phyloP scores from a whole-genome alignment of 2,888 invertebrate species.

The Drosophila nigricruria region DNA sequence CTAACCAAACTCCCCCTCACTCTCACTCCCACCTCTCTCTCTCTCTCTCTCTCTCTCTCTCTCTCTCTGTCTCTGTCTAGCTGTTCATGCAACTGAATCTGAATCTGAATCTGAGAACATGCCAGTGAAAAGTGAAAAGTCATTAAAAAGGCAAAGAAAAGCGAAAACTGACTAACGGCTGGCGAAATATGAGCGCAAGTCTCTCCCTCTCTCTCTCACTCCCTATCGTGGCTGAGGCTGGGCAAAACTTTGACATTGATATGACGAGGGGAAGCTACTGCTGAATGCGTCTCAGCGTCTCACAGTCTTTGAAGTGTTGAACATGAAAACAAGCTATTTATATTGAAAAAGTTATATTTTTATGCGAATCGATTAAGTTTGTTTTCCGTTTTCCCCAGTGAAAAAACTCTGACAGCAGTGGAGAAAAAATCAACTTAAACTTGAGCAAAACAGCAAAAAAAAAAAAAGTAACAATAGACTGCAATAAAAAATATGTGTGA shows the following conservation, averaged over 20 bases:
- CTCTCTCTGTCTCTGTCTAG: background rate
- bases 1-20: slow-evolving; percentile 2
- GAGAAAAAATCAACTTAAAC: background rate
- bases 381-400: slow-evolving; percentile 11
- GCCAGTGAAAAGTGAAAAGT: slow-evolving; percentile 75
- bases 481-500: slow-evolving; percentile 7
- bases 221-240: background rate
- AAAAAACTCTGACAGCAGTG: background rate
- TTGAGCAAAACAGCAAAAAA: background rate
- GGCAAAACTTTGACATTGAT: slow-evolving; percentile 54
- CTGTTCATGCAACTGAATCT: slow-evolving; percentile 63
- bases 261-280: slow-evolving; percentile 46
- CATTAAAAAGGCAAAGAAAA: slow-evolving; percentile 70
- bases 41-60: background rate
- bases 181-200: slow-evolving; percentile 64
- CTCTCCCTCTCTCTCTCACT: background rate
- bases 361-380: slow-evolving; percentile 31
- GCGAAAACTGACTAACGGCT: slow-evolving; percentile 71
- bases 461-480: background rate
- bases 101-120: slow-evolving; percentile 66
- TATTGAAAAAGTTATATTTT: slow-evolving; percentile 26
- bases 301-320: slow-evolving; percentile 26
- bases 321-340: slow-evolving; percentile 25
- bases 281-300: slow-evolving; percentile 8
- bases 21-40: background rate